phyloP scores from a whole-genome alignment of 2,888 invertebrate genomes.

The Apoda limacodes region DNA sequence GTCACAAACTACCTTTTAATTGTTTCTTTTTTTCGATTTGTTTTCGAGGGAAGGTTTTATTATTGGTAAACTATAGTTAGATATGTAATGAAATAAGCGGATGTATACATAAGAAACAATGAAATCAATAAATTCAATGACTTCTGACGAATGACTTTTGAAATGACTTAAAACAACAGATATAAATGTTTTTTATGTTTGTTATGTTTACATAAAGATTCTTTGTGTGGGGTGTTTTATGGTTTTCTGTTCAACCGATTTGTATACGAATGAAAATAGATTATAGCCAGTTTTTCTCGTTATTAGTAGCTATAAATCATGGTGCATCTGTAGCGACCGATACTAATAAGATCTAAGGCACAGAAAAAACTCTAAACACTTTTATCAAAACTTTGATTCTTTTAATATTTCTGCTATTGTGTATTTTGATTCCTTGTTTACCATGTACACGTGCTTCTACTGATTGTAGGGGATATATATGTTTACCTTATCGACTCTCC shows the following conservation, averaged over 20 bases:
- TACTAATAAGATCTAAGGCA: slow-evolving; percentile 56
- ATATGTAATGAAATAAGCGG: neutral
- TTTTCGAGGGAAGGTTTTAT: slow-evolving; percentile 2
- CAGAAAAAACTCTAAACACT: too few relatives aligned
- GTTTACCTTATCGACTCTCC: too few relatives aligned
- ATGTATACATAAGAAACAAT: too few relatives aligned
- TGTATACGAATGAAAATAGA: slow-evolving; percentile 68
- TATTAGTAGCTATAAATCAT: slow-evolving; percentile 67
- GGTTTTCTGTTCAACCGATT: slow-evolving; percentile 68
- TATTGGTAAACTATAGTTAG: slow-evolving; percentile 1
- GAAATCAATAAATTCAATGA: slow-evolving; percentile 38
- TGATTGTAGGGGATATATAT: too few relatives aligned
- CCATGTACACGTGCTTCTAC: too few relatives aligned
- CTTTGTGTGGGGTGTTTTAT: slow-evolving; percentile 68
- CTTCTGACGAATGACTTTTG: slow-evolving; percentile 55
- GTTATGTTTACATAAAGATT: slow-evolving; percentile 68
- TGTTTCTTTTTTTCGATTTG: slow-evolving; percentile 36
- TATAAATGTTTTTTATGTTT: slow-evolving; percentile 62
- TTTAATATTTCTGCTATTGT: too few relatives aligned
- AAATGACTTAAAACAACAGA: slow-evolving; percentile 67
- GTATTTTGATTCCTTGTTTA: too few relatives aligned
- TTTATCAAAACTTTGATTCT: too few relatives aligned
- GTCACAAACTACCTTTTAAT: slow-evolving; percentile 50
- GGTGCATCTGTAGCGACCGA: slow-evolving; percentile 51
- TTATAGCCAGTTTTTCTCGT: slow-evolving; percentile 67